Conservation (phyloP, 2,797 vertebrate genomes). For the Botia almorhae region DNA sequence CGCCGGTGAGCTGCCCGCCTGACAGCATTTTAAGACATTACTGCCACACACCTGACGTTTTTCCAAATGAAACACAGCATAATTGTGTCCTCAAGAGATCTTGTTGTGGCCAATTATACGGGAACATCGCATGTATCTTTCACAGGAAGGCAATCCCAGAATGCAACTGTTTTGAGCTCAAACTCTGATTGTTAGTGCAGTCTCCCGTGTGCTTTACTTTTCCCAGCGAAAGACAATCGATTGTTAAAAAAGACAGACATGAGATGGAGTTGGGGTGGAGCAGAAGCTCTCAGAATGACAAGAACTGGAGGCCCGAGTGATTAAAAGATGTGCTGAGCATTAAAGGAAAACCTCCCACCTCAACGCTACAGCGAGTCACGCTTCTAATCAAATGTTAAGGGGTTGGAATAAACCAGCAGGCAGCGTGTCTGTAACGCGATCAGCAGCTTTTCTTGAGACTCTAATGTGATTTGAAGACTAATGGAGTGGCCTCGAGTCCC, state of each 20-base stretch:
- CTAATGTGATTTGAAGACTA: constrained; percentile 53
- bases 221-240: too few species aligned
- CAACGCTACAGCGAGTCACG: constrained; percentile 10
- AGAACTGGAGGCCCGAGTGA: background rate
- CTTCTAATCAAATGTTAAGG: constrained; percentile 54
- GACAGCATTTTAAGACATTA: background rate
- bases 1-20: background rate
- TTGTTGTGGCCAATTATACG: background rate
- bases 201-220: too few species aligned
- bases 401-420: constrained; percentile 32
- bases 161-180: background rate
- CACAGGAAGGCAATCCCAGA: background rate
- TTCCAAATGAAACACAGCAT: background rate
- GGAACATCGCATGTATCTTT: background rate
- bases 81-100: background rate
- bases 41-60: background rate
- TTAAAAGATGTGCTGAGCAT: constrained; percentile 21
- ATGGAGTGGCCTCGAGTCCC: constrained; percentile 49
- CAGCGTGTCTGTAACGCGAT: constrained; percentile 51
- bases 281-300: background rate
- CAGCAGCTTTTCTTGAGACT: constrained; percentile 36
- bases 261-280: background rate
- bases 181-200: too few species aligned
- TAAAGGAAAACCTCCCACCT: constrained; percentile 35
- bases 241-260: background rate